phyloP scores from a whole-genome alignment of 2,113 vertebrate species.

The Mola mola region DNA sequence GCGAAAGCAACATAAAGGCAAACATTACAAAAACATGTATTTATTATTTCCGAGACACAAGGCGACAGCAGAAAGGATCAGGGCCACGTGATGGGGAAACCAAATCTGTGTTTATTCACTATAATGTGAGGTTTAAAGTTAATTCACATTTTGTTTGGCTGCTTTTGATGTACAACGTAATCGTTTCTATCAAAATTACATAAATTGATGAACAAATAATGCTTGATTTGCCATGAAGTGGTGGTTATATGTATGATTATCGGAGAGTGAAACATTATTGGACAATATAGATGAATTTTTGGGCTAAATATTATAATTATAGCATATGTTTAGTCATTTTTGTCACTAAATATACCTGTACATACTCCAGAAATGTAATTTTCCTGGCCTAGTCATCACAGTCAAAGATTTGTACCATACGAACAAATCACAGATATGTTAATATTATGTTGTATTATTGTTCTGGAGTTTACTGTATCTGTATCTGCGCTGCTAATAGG shows the following conservation, averaged over 20 bases:
- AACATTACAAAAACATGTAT: constrained; percentile 79
- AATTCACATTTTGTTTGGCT: constrained; percentile 3
- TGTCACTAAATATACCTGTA: too few species aligned
- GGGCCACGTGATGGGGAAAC: neutral
- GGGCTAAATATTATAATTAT: too few species aligned
- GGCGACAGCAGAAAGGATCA: constrained; percentile 72
- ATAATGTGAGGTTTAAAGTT: neutral
- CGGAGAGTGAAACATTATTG: neutral
- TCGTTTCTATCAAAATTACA: neutral
- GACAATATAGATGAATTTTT: neutral
- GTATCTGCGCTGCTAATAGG: too few species aligned
- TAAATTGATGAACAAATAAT: neutral
- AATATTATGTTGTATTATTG: too few species aligned
- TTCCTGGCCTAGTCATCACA: too few species aligned
- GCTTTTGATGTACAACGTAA: too few species aligned
- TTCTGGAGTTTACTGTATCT: too few species aligned
- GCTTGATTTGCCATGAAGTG: neutral
- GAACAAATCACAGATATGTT: too few species aligned
- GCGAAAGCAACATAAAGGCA: constrained; percentile 79
- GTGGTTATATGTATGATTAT: neutral
- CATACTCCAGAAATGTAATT: too few species aligned
- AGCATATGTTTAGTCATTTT: too few species aligned
- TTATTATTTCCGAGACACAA: constrained; percentile 79
- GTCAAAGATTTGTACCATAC: too few species aligned
- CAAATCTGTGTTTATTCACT: neutral